Evolutionary conservation across 2,797 vertebrate genomes (phyloP), one percentile per base, ranked within the genome.

Genomic region (Anguilla obscura): DNA sequence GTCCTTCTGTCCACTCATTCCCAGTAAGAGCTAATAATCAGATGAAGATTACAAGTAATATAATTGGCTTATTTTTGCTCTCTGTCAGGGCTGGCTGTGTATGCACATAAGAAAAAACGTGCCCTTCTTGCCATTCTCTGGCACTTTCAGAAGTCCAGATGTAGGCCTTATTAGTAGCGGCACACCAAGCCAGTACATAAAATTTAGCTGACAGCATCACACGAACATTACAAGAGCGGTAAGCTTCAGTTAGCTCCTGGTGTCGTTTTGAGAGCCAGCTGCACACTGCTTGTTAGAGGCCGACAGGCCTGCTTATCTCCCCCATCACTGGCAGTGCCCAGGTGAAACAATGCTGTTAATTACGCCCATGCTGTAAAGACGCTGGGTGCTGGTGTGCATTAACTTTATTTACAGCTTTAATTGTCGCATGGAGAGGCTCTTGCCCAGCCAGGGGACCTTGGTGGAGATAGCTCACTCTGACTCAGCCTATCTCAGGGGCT

Each of bases 321-420:
- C 27, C 45, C 48, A 48, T 69, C 89, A 88, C 86, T 86, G 87
- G 86, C 87, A 89, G 87, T 88, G 86, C 90, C 87, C 90, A 91
- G 91, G 91, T 93, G 92, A 85, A 82, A 92, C 93, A 92, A 91
- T 87, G 88, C 88, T 85, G 92, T 92, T 94, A 94, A 95, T 93
- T 94, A 92, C 86, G 79, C 91, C 86, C 88, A 90, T 90, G 90
- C 92, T 91, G 92, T 94, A 93, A 94, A 93, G 93, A 90, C 89
- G 90, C 92, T 90, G 56, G 89, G 91, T 89, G 40, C 79, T n/a
- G 79, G 88, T 91, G 93, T 91, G 91, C 93, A 94, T 95, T 94
- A 93, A 93, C 92, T 93, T 94, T 94, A 95, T 95, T 95, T 95
- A 94, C 93, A 5, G 90, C 90, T 91, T 92, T 95, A 95, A 95